Percentiles rank a stretch among this genome's conserved stretches.
phyloP scores from a whole-genome alignment of 37 sponge, comb jelly and placozoan species.

The Halichondria panicea region DNA sequence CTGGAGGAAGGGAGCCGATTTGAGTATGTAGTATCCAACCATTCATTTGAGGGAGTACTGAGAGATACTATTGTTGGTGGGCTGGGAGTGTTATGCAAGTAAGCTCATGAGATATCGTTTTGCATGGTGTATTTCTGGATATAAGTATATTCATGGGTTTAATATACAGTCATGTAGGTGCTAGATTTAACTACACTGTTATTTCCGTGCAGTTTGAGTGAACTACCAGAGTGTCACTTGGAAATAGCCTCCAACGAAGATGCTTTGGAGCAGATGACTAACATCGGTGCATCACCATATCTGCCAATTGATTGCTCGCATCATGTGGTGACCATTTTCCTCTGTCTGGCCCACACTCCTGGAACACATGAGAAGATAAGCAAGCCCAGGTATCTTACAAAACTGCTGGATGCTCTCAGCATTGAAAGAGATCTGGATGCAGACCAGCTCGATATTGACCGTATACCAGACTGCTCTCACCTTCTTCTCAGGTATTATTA shows the following conservation, averaged over 20 bases:
- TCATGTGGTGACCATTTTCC: slow-evolving; percentile 26
- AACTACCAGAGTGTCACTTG: slow-evolving; percentile 31
- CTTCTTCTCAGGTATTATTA: too few relatives aligned
- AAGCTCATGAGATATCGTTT: too few relatives aligned
- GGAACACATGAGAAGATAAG: slow-evolving; percentile 3
- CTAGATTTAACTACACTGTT: too few relatives aligned
- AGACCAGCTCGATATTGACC: too few relatives aligned
- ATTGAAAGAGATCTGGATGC: too few relatives aligned
- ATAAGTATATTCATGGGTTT: too few relatives aligned
- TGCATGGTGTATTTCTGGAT: too few relatives aligned
- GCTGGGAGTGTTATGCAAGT: slow-evolving; percentile 27
- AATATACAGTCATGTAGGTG: too few relatives aligned
- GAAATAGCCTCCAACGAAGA: slow-evolving; percentile 23
- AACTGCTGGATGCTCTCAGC: slow-evolving; percentile 1
- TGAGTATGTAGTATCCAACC: background rate
- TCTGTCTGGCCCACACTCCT: slow-evolving; percentile 33
- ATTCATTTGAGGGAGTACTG: background rate
- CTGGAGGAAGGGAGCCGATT: slow-evolving; percentile 1
- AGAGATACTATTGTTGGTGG: slow-evolving; percentile 18
- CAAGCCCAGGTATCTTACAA: background rate
- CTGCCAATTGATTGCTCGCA: slow-evolving; percentile 9
- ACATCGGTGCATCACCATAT: slow-evolving; percentile 16
- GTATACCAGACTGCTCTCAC: too few relatives aligned
- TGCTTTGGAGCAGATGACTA: slow-evolving; percentile 6
- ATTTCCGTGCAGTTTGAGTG: slow-evolving; percentile 35